Evolutionary conservation across 1,140 invertebrate species (phyloP).

Genomic region (Diprion similis): DNA sequence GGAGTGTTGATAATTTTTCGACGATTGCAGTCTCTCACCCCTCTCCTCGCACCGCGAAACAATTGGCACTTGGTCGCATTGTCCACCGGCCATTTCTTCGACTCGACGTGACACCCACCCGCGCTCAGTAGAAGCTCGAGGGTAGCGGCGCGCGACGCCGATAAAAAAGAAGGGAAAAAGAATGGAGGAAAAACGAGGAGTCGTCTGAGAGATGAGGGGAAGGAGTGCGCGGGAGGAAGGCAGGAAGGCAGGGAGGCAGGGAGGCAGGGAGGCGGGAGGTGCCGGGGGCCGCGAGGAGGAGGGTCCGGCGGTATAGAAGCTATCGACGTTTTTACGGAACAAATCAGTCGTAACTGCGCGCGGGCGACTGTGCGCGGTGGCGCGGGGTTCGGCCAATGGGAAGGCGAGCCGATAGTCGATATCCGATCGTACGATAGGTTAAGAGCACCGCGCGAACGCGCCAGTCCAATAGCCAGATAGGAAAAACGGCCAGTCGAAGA

Average conservation of each 20-base stretch:
- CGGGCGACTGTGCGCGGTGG: conserved; percentile 54
- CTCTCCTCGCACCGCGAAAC: too few species aligned
- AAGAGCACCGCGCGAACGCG: conserved; percentile 44
- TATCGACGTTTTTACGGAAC: conserved; percentile 65
- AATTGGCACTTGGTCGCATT: conserved; percentile 34
- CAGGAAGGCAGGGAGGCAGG: conserved; percentile 13
- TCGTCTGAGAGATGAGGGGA: conserved; percentile 17
- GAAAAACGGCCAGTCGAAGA: conserved; percentile 41
- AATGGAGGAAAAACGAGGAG: too few species aligned
- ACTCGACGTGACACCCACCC: conserved; percentile 56
- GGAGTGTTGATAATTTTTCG: too few species aligned
- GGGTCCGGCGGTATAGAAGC: conserved; percentile 50
- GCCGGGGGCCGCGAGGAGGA: conserved; percentile 23
- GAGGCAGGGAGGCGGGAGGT: conserved; percentile 14
- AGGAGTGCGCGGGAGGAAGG: conserved; percentile 17
- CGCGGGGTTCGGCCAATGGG: conserved; percentile 49
- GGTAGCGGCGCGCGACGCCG: conserved; percentile 54
- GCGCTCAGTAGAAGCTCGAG: conserved; percentile 41
- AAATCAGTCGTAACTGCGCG: conserved; percentile 62
- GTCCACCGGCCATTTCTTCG: conserved; percentile 59
- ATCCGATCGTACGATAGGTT: conserved; percentile 62
- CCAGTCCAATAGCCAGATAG: conserved; percentile 61
- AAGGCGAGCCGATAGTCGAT: conserved; percentile 61
- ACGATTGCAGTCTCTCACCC: too few species aligned
- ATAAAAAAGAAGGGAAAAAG: conserved; percentile 54